phyloP scores from a whole-genome alignment of 1,140 invertebrate species.

The Drosophila azteca region DNA sequence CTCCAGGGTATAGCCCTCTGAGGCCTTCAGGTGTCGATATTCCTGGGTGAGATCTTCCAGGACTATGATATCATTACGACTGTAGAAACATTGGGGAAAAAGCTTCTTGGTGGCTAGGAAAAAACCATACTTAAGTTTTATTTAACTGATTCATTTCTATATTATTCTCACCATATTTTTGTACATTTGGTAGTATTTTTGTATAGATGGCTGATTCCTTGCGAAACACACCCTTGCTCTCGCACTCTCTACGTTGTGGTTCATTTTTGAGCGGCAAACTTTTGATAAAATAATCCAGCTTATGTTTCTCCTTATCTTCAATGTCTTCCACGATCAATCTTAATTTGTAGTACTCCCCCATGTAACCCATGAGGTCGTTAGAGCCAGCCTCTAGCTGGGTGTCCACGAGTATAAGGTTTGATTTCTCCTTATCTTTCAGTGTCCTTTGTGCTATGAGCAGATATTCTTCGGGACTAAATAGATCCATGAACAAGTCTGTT shows the following conservation, averaged over 20 bases:
- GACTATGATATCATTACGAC: conserved; percentile 75
- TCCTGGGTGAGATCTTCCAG: conserved; percentile 78
- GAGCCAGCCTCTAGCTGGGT: conserved; percentile 41
- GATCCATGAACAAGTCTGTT: conserved; percentile 23
- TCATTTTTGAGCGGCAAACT: conserved; percentile 62
- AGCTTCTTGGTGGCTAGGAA: conserved; percentile 51
- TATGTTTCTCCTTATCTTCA: not conserved
- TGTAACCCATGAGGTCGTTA: conserved; percentile 65
- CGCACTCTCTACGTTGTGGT: conserved; percentile 61
- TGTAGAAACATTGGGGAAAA: conserved; percentile 59
- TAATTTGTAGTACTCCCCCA: conserved; percentile 79
- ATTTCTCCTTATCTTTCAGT: conserved; percentile 29
- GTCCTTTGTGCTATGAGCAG: conserved; percentile 44
- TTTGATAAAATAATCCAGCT: conserved; percentile 68
- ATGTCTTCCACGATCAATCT: conserved; percentile 24
- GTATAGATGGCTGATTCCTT: conserved; percentile 63
- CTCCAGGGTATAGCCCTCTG: conserved; percentile 58
- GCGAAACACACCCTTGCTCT: conserved; percentile 69
- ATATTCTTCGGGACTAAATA: conserved; percentile 56
- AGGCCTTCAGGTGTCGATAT: conserved; percentile 63
- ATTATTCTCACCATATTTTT: conserved; percentile 60
- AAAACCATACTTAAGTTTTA: not conserved
- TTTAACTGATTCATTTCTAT: fast-evolving
- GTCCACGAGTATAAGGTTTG: conserved; percentile 27
- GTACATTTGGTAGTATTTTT: conserved; percentile 61